phyloP scores from a whole-genome alignment of 2,888 invertebrate genomes.

The Campoletis raptor region DNA sequence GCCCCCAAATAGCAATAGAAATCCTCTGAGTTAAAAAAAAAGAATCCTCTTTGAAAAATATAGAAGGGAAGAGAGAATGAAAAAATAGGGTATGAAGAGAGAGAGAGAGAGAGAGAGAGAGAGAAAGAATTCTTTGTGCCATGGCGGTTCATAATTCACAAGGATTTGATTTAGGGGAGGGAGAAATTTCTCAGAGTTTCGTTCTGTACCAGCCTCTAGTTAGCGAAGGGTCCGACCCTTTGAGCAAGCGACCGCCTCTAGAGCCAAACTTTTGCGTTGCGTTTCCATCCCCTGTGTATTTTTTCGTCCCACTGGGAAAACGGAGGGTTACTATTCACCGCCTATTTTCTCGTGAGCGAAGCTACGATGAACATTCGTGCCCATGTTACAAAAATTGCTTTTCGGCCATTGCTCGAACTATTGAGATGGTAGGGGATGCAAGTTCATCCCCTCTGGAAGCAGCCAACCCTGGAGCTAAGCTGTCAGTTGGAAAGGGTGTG shows the following conservation, averaged over 20 bases:
- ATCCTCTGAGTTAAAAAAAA: neutral
- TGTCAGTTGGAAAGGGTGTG: conserved; percentile 52
- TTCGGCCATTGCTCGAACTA: conserved; percentile 59
- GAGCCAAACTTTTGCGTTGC: neutral
- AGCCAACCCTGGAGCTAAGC: conserved; percentile 56
- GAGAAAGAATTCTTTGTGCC: conserved; percentile 53
- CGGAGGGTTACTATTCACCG: conserved; percentile 45
- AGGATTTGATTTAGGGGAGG: conserved; percentile 20
- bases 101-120: neutral
- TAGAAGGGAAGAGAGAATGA: neutral
- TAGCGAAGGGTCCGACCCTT: neutral
- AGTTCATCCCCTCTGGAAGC: conserved; percentile 50
- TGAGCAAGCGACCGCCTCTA: neutral
- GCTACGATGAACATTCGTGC: neutral
- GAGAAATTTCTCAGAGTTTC: neutral
- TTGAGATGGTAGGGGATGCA: neutral
- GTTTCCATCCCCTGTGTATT: neutral
- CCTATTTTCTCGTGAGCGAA: conserved; percentile 46
- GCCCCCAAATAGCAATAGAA: neutral
- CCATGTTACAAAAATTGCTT: neutral
- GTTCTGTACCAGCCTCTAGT: conserved; percentile 24
- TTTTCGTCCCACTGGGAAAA: neutral
- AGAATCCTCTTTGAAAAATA: conserved; percentile 11
- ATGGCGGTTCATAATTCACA: conserved; percentile 71
- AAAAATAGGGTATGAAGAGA: neutral